Percentiles rank a stretch among this genome's conserved stretches.
phyloP scores from a whole-genome alignment of 2,888 invertebrate species.

The Venustoraphidia nigricollis region DNA sequence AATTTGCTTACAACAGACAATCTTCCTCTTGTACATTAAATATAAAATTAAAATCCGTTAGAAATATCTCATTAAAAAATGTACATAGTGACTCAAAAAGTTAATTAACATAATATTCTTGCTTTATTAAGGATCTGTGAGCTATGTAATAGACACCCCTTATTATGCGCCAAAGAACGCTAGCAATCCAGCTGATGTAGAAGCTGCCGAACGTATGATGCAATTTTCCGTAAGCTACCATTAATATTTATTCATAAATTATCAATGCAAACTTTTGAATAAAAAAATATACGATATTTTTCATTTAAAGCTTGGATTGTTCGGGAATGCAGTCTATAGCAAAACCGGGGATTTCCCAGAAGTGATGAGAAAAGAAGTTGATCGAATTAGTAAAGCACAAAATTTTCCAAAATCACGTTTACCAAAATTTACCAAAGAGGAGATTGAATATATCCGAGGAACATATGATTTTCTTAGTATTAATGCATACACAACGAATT shows the following conservation, averaged over 20 bases:
- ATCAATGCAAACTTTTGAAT: too few species aligned
- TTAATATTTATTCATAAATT: conserved; percentile 8
- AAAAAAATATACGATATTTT: too few species aligned
- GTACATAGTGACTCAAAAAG: too few species aligned
- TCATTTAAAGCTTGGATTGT: too few species aligned
- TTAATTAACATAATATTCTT: too few species aligned
- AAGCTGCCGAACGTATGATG: conserved; percentile 32
- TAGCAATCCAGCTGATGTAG: conserved; percentile 20
- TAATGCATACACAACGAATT: conserved; percentile 6
- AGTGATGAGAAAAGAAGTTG: conserved; percentile 6
- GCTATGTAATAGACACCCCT: background rate
- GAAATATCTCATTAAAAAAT: too few species aligned
- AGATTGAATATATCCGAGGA: conserved; percentile 14
- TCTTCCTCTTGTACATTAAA: too few species aligned
- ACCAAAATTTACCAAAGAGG: conserved; percentile 11
- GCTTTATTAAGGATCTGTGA: too few species aligned
- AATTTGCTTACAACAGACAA: too few species aligned
- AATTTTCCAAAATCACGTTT: conserved; percentile 9
- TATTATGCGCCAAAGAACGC: background rate
- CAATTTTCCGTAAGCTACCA: conserved; percentile 33
- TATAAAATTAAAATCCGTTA: too few species aligned
- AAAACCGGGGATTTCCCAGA: conserved; percentile 7
- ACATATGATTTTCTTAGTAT: conserved; percentile 10
- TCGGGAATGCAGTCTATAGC: too few species aligned
- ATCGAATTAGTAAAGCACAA: conserved; percentile 7